Evolutionary conservation across 1,140 invertebrate species (phyloP).

Genomic region (Apis laboriosa): DNA sequence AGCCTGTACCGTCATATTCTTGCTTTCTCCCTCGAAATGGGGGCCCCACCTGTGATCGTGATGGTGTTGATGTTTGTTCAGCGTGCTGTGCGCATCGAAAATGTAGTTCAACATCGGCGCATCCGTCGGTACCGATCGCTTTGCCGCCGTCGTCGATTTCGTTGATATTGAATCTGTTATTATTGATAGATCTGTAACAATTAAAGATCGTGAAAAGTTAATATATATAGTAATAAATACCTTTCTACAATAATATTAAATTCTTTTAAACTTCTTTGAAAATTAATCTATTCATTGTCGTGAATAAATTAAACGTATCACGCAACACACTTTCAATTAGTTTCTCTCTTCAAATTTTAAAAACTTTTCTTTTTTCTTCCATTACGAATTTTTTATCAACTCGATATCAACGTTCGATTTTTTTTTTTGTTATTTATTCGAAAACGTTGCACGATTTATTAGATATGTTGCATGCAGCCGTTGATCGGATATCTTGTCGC

Average conservation of each 20-base stretch:
- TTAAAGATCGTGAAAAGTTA: no score
- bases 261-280: no score
- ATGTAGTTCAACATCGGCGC: constrained; percentile 88
- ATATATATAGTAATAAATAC: no score
- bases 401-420: background rate
- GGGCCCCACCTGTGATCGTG: constrained; percentile 86
- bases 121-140: constrained; percentile 80
- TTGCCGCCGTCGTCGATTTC: constrained; percentile 65
- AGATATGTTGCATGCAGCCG: background rate
- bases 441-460: background rate
- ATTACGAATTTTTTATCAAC: background rate
- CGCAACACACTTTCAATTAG: no score
- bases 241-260: no score
- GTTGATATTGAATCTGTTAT: constrained; percentile 62
- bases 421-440: background rate
- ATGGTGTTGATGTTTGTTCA: constrained; percentile 86
- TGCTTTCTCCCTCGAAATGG: constrained; percentile 86
- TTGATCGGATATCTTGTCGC: background rate
- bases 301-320: no score
- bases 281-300: no score
- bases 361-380: no score
- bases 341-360: background rate
- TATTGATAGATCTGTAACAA: constrained; percentile 61
- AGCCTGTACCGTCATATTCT: constrained; percentile 90
- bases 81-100: constrained; percentile 85